Base-by-base conservation (phyloP, 2,797 vertebrate species). In the Triplophysa bombifrons region DNA sequence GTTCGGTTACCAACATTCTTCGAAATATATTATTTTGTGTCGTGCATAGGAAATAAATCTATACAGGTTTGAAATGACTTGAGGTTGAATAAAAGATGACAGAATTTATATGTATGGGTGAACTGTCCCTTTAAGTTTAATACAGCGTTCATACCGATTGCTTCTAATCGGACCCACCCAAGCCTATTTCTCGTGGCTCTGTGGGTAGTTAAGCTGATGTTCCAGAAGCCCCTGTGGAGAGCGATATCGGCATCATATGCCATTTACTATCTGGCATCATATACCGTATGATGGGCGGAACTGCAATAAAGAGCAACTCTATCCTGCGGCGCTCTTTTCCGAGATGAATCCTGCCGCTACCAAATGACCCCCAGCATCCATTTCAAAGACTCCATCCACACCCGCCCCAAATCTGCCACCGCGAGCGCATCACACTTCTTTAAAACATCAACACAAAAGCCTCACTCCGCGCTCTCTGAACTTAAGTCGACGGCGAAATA, bases 211-310 rank as follows among this genome's bases (percentile, higher is more conserved):
- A 76, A 76, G 74, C 48, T 58, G 44, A 67, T 50, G 41, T 75
- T 60, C 76, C 77, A 78, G 46, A 17, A 74, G 74, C 41, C 27
- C 56, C 72, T 58, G 72, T 67, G 19, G 13, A 69, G 67, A 51
- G 80, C 82, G 79, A 84, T 84, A 78, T 76, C 56, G n/a, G 78
- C 38, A 83, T 86, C 83, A 16, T 72, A 69, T 74, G 68, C 73
- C 74, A 75, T 78, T 82, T 78, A 58, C 55, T 81, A 20, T 73
- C 83, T 82, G 81, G 80, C 72, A 68, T 46, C 50, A 41, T 51
- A 70, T 82, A 80, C 66, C 75, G 82, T 65, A 72, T 25, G 78
- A 58, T 50, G 55, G 79, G 70, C 66, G n/a, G 27, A 13, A 7
- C 63, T 65, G 53, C 56, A 55, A 83, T 84, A 78, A 84, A 84